Conservation (phyloP, 2,797 vertebrate genomes). For the Phoeniculus purpureus region DNA sequence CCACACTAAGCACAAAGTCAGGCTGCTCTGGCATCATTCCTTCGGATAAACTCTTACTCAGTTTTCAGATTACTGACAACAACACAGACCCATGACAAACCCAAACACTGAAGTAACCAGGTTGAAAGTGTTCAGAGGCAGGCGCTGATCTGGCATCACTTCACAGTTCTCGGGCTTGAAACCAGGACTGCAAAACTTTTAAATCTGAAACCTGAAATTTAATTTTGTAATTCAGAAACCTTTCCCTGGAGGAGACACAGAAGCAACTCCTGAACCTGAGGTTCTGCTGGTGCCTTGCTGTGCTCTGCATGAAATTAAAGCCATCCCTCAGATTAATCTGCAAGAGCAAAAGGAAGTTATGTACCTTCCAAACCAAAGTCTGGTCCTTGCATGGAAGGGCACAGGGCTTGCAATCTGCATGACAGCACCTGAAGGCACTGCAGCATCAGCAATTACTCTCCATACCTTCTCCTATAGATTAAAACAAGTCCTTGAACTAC, state of each 20-base stretch:
- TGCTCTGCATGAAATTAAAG: background rate
- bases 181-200: background rate
- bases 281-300: background rate
- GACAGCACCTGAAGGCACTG: background rate
- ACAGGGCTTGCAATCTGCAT: background rate
- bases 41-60: background rate
- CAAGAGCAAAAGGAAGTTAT: background rate
- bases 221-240: background rate
- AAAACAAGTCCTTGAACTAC: background rate
- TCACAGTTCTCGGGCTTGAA: background rate
- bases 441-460: background rate
- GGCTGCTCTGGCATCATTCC: background rate
- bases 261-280: rapidly evolving
- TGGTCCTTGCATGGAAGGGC: background rate
- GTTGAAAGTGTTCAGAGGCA: background rate
- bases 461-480: background rate
- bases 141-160: background rate
- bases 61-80: background rate
- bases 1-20: background rate
- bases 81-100: background rate
- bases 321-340: background rate
- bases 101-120: background rate
- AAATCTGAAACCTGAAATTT: background rate
- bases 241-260: background rate
- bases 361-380: background rate